A percentile compares a stretch with the other conserved stretches of the same genome.
Evolutionary conservation across 2,888 invertebrate genomes (phyloP).

Genomic region (Rhabditoides inermis): DNA sequence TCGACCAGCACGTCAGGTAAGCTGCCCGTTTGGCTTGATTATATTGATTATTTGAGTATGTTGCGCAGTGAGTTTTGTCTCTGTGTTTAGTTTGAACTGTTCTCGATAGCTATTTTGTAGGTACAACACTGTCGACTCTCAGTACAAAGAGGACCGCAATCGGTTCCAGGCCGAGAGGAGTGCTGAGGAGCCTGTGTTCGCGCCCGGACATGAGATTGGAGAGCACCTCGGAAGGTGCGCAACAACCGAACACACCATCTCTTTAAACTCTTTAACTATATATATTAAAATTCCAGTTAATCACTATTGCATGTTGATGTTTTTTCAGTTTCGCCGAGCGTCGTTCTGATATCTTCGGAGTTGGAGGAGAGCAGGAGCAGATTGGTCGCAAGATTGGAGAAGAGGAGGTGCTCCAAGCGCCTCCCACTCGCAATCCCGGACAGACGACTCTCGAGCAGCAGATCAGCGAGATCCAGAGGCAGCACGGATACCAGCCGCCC

Average conservation of each 20-base stretch:
- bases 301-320: not conserved
- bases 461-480: constrained; percentile 35
- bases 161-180: constrained; percentile 60
- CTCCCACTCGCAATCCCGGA: too few relatives aligned
- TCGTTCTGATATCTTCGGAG: constrained; percentile 99
- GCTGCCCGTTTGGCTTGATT: constrained; percentile 57
- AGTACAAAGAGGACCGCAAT: constrained; percentile 82
- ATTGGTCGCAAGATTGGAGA: constrained; percentile 85
- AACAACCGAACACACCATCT: too few relatives aligned
- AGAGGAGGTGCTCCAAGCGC: too few relatives aligned
- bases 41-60: not conserved
- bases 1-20: constrained; percentile 86
- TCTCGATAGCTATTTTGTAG: constrained; percentile 3
- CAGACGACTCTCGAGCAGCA: too few relatives aligned
- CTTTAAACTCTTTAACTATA: too few relatives aligned
- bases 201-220: constrained; percentile 78
- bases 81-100: too few relatives aligned
- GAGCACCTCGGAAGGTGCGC: constrained; percentile 64
- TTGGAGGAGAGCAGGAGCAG: constrained; percentile 94
- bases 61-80: too few relatives aligned
- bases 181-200: constrained; percentile 72
- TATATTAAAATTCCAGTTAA: too few relatives aligned
- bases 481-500: constrained; percentile 26
- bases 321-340: constrained; percentile 74
- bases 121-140: constrained; percentile 52